Conservation (phyloP, 2,797 vertebrate genomes). For the Poeciliopsis presidionis region DNA sequence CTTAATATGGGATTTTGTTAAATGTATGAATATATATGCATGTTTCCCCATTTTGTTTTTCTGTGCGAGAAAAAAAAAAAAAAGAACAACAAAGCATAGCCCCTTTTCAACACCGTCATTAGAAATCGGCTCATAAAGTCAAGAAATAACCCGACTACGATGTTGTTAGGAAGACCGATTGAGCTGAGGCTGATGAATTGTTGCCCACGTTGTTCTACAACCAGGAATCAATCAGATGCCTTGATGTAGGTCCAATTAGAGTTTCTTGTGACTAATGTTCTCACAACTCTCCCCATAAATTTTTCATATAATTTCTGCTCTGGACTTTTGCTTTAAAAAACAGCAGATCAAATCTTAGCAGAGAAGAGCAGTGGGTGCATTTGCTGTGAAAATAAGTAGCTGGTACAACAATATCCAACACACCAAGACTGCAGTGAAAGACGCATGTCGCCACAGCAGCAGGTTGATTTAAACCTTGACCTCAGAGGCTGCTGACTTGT, state of each 20-base stretch:
- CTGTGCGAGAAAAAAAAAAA: neutral
- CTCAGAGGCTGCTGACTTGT: constrained; percentile 53
- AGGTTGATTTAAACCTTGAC: constrained; percentile 49
- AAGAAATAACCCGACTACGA: neutral
- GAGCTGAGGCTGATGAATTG: neutral
- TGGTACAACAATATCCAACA: constrained; percentile 1
- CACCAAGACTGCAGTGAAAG: constrained; percentile 40
- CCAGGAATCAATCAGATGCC: neutral
- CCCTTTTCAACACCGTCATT: neutral
- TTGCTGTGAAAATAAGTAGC: neutral
- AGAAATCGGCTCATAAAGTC: neutral
- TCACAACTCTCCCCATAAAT: neutral
- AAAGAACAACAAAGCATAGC: neutral
- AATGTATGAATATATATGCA: neutral
- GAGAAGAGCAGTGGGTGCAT: neutral
- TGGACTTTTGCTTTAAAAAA: neutral
- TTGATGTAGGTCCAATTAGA: neutral
- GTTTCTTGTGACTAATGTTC: neutral
- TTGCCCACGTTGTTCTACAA: neutral
- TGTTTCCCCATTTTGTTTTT: neutral
- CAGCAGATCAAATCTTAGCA: neutral
- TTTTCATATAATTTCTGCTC: neutral
- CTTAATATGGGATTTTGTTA: neutral
- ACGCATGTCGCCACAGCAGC: constrained; percentile 42
- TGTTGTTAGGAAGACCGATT: neutral